A percentile compares a stretch with the other conserved stretches of the same genome.
Evolutionary conservation across 2,797 vertebrate genomes (phyloP).

Genomic region (Melanotaenia parkinsoni): DNA sequence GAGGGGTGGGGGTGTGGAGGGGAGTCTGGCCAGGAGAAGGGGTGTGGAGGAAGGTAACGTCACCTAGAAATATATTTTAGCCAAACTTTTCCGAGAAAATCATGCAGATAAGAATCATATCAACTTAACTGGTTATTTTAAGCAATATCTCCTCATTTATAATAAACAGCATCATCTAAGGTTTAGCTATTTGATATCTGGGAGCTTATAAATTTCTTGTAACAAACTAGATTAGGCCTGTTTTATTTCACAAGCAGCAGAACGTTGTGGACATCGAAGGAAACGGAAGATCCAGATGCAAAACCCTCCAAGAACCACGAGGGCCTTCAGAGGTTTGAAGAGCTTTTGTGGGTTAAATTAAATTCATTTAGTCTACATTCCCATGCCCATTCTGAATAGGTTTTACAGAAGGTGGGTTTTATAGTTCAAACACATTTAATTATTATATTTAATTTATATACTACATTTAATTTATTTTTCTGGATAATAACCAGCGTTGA

Average conservation of each 20-base stretch:
- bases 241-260: not conserved
- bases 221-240: not conserved
- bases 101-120: not conserved
- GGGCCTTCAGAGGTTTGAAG: conserved; percentile 30
- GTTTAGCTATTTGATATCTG: not conserved
- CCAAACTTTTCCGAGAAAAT: not conserved
- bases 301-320: not conserved
- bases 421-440: no score
- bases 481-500: no score
- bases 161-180: not conserved
- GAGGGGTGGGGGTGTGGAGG: conserved; percentile 4
- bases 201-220: not conserved
- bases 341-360: conserved; percentile 6
- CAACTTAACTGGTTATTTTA: no score
- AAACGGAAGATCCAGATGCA: not conserved
- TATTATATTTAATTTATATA: no score
- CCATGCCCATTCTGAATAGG: not conserved
- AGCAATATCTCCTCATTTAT: not conserved
- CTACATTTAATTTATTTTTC: no score
- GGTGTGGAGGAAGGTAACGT: conserved; percentile 59
- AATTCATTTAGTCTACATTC: conserved; percentile 2
- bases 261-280: not conserved
- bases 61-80: conserved; percentile 31
- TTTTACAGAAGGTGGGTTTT: no score
- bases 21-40: conserved; percentile 50